phyloP scores from a whole-genome alignment of 2,797 vertebrate species.

The Microctenopoma lineatum region DNA sequence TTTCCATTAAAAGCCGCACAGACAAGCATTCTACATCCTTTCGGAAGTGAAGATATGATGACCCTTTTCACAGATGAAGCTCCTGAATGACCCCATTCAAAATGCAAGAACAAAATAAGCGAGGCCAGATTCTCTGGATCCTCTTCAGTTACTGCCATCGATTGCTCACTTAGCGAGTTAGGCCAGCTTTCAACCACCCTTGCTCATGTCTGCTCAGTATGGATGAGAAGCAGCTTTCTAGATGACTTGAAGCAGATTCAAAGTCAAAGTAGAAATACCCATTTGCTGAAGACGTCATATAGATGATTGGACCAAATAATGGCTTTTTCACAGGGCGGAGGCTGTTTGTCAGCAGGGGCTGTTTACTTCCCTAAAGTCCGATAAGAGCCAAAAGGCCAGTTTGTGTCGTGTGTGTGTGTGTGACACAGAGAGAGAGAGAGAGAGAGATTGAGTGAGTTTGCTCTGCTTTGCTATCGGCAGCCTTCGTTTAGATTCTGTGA shows the following conservation, averaged over 20 bases:
- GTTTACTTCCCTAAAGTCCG: conserved; percentile 47
- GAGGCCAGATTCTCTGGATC: conserved; percentile 15
- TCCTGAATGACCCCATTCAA: conserved; percentile 14
- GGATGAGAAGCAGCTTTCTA: conserved; percentile 39
- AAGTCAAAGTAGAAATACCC: conserved; percentile 48
- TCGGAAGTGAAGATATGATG: neutral
- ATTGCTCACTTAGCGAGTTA: conserved; percentile 37
- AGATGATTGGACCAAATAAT: conserved; percentile 61
- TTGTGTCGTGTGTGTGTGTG: neutral
- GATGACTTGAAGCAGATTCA: conserved; percentile 36
- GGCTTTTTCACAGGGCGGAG: conserved; percentile 37
- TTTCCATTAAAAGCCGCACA: neutral
- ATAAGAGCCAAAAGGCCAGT: conserved; percentile 47
- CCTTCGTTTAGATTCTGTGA: conserved; percentile 73
- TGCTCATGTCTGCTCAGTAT: conserved; percentile 33
- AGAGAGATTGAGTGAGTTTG: conserved; percentile 8
- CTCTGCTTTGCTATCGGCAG: conserved; percentile 55
- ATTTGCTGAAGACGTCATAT: conserved; percentile 42
- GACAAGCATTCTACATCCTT: neutral
- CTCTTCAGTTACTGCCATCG: conserved; percentile 18
- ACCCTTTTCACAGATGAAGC: neutral
- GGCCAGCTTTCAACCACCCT: conserved; percentile 28
- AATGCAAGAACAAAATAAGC: conserved; percentile 4
- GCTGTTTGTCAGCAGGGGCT: conserved; percentile 41
- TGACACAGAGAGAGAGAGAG: no score